Percentiles rank a stretch among this genome's conserved stretches.
Conservation (phyloP, 2,113 vertebrate genomes). For the Boleophthalmus pectinirostris region DNA sequence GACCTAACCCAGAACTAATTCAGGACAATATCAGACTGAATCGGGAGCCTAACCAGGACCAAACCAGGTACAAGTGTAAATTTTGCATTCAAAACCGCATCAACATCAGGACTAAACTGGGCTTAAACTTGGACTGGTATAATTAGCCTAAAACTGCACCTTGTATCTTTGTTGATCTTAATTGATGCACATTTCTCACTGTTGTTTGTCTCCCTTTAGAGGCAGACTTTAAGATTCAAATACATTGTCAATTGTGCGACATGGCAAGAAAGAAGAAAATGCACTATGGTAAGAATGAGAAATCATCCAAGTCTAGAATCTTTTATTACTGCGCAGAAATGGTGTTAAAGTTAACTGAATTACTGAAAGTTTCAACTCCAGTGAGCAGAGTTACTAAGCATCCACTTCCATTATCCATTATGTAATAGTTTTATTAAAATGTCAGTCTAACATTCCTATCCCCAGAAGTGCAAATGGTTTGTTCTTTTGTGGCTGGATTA, state of each 20-base stretch:
- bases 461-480: slow-evolving; percentile 27
- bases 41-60: too few species aligned
- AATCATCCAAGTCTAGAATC: background rate
- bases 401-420: slow-evolving; percentile 19
- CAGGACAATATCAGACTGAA: background rate
- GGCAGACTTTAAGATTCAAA: slow-evolving; percentile 65
- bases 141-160: background rate
- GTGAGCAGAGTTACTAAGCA: slow-evolving; percentile 6
- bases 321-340: slow-evolving; percentile 13
- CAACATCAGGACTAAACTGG: too few species aligned
- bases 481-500: slow-evolving; percentile 58
- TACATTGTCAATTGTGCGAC: slow-evolving; percentile 78
- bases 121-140: too few species aligned
- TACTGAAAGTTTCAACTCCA: slow-evolving; percentile 27
- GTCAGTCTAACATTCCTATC: slow-evolving; percentile 27
- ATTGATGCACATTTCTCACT: slow-evolving; percentile 17
- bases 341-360: background rate
- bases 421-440: slow-evolving; percentile 29
- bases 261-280: slow-evolving; percentile 71
- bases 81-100: background rate
- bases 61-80: too few species aligned
- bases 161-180: slow-evolving; percentile 12
- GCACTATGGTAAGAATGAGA: slow-evolving; percentile 78
- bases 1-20: background rate
- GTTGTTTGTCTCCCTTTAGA: slow-evolving; percentile 62